Conservation (phyloP, 2,888 invertebrate genomes). For the Fragum sueziense region DNA sequence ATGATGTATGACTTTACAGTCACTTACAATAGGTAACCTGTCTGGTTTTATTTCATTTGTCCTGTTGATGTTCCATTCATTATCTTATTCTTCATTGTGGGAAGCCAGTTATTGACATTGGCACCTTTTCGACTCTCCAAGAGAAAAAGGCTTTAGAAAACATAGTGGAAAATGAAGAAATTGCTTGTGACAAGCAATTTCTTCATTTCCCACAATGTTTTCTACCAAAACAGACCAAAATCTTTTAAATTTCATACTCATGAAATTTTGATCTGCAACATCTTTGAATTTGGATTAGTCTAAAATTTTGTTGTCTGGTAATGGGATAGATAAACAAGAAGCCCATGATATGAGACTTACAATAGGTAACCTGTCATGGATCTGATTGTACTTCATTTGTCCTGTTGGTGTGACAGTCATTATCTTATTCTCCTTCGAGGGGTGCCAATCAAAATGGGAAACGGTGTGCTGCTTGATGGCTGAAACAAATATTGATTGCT, state of each 20-base stretch:
- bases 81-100: too few species aligned
- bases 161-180: not conserved
- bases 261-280: not conserved
- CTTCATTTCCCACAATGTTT: not conserved
- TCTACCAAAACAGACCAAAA: not conserved
- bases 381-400: constrained; percentile 88
- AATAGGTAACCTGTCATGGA: constrained; percentile 91
- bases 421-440: constrained; percentile 89
- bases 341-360: constrained; percentile 62
- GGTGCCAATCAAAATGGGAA: constrained; percentile 94
- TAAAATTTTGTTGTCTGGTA: not conserved
- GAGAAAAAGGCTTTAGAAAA: not conserved
- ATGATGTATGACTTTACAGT: too few species aligned
- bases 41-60: too few species aligned
- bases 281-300: not conserved
- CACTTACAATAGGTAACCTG: too few species aligned
- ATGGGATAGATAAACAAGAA: not conserved
- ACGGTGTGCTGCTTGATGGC: constrained; percentile 81
- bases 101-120: too few species aligned
- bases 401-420: constrained; percentile 87
- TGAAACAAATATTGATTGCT: constrained; percentile 50
- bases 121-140: not conserved
- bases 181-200: not conserved
- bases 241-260: not conserved
- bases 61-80: too few species aligned